A percentile compares a stretch with the other conserved stretches of the same genome.
Evolutionary conservation across 1,140 invertebrate species (phyloP).

Genomic region (Neodiprion lecontei): DNA sequence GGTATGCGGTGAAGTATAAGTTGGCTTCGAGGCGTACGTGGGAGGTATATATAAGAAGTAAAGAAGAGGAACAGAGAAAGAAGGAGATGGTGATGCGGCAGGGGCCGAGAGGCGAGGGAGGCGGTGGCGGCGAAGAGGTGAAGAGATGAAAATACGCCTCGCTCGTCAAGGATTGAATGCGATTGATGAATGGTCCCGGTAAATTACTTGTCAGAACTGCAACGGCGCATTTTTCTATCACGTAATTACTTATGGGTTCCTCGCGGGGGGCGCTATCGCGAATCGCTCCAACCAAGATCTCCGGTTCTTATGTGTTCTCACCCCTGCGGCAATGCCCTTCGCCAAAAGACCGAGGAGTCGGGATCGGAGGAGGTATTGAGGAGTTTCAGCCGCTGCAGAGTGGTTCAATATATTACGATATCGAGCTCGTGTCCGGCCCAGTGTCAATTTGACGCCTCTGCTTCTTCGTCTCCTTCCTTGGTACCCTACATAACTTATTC

Average conservation of each 20-base stretch:
- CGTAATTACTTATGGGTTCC: not conserved
- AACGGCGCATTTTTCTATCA: not conserved
- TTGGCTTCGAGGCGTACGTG: not conserved
- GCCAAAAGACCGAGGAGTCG: too few species aligned
- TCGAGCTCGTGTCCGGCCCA: not conserved
- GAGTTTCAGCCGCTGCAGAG: not conserved
- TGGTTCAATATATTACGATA: constrained; percentile 2
- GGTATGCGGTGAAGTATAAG: too few species aligned
- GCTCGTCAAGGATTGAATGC: constrained; percentile 4
- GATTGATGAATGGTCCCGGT: constrained; percentile 6
- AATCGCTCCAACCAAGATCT: not conserved
- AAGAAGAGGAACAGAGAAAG: not conserved
- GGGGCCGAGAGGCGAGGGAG: too few species aligned
- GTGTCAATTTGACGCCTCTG: constrained; percentile 2
- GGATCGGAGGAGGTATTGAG: too few species aligned
- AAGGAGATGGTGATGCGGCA: not conserved
- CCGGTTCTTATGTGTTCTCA: not conserved
- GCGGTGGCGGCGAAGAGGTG: not conserved
- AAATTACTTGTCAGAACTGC: constrained; percentile 7
- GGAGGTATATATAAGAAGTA: not conserved
- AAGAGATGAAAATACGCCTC: constrained; percentile 1
- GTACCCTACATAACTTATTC: not conserved
- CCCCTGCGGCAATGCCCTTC: too few species aligned
- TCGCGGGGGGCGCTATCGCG: constrained; percentile 3
- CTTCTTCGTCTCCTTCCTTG: not conserved